phyloP scores from a whole-genome alignment of 37 sponge, comb jelly and placozoan genomes.

The Bolinopsis microptera region DNA sequence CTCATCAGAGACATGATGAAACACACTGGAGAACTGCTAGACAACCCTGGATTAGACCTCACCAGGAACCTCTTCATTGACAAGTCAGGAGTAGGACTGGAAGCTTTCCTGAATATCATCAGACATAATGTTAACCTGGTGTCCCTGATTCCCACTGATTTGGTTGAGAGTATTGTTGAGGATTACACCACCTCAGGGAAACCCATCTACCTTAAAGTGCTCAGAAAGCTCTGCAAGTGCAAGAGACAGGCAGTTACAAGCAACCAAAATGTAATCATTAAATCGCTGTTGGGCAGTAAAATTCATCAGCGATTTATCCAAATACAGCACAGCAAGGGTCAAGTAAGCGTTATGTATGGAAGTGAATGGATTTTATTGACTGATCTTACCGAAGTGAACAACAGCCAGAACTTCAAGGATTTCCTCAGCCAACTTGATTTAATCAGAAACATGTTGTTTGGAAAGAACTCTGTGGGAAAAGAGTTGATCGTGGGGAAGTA shows the following conservation, averaged over 20 bases:
- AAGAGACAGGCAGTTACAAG: slow-evolving; percentile 36
- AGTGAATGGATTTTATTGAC: slow-evolving; percentile 4
- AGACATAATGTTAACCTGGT: slow-evolving; percentile 32
- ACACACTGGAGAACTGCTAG: slow-evolving; percentile 19
- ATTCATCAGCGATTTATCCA: neutral
- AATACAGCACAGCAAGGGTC: neutral
- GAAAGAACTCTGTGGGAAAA: slow-evolving; percentile 17
- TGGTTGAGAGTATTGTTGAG: slow-evolving; percentile 2
- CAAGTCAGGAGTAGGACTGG: slow-evolving; percentile 27
- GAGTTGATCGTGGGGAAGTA: neutral
- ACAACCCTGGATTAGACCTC: neutral
- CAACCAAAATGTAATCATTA: slow-evolving; percentile 45
- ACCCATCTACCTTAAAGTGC: slow-evolving; percentile 43
- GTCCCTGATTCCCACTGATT: neutral
- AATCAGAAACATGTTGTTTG: slow-evolving; percentile 61
- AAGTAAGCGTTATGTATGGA: neutral
- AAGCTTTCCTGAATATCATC: slow-evolving; percentile 46
- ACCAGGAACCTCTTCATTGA: neutral
- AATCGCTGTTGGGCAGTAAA: neutral
- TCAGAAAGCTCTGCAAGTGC: slow-evolving; percentile 58
- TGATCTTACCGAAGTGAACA: neutral
- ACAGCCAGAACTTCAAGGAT: slow-evolving; percentile 5
- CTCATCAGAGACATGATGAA: slow-evolving; percentile 53
- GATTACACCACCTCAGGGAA: slow-evolving; percentile 24
- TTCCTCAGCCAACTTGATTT: slow-evolving; percentile 31